Conservation (phyloP, 2,888 invertebrate species). For the Drosophila demipolita region DNA sequence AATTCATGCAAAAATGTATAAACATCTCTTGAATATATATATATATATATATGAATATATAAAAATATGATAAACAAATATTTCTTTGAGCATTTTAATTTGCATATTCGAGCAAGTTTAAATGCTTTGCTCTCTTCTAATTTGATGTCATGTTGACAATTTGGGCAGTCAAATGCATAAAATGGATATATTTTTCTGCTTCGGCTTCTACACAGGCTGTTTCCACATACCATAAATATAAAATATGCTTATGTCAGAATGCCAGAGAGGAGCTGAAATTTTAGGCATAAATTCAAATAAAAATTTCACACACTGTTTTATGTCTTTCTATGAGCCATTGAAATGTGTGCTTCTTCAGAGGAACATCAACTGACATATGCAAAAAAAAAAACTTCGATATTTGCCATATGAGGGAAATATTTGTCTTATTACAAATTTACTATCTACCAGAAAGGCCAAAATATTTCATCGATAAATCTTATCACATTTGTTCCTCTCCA, state of each 20-base stretch:
- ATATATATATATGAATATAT: conserved; percentile 6
- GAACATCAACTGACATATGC: neutral
- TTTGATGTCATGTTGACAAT: conserved; percentile 78
- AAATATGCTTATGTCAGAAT: conserved; percentile 25
- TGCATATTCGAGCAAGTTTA: conserved; percentile 66
- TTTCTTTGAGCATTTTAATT: conserved; percentile 66
- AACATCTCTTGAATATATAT: conserved; percentile 5
- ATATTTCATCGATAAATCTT: neutral
- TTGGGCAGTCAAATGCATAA: conserved; percentile 75
- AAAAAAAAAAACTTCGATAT: neutral
- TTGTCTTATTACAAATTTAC: neutral
- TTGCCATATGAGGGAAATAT: neutral
- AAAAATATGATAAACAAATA: conserved; percentile 35
- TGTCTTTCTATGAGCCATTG: conserved; percentile 27
- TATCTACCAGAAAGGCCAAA: neutral
- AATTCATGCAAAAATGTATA: conserved; percentile 59
- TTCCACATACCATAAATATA: conserved; percentile 35
- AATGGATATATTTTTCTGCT: conserved; percentile 42
- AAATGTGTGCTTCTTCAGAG: neutral
- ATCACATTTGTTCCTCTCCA: neutral
- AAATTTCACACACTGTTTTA: conserved; percentile 27
- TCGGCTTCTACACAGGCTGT: neutral
- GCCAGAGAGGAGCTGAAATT: conserved; percentile 6
- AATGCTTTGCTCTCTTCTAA: conserved; percentile 78
- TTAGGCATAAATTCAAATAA: conserved; percentile 31